Conservation (phyloP, 2,797 vertebrate species). For the Tiaroga cobitis region DNA sequence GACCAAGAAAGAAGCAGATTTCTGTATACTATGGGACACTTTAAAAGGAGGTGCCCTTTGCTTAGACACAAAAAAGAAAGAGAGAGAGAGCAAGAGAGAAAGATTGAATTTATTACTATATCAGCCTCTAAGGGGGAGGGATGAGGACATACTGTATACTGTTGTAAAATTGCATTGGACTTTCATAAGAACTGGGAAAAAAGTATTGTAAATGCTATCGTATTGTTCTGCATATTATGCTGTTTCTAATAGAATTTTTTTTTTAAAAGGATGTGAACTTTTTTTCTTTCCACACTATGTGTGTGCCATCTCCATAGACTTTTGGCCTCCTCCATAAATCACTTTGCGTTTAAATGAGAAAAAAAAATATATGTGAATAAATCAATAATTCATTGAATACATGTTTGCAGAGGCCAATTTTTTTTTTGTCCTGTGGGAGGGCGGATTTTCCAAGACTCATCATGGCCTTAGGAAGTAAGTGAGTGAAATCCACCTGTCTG, state of each 20-base stretch:
- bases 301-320: constrained; percentile 93
- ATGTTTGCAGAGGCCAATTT: constrained; percentile 83
- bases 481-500: constrained; percentile 33
- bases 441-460: constrained; percentile 61
- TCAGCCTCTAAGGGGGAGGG: constrained; percentile 87
- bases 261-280: constrained; percentile 98
- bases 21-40: constrained; percentile 89
- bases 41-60: constrained; percentile 86
- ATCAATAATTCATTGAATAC: constrained; percentile 70
- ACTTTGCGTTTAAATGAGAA: constrained; percentile 82
- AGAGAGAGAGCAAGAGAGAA: constrained; percentile 59
- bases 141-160: constrained; percentile 93
- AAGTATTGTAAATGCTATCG: constrained; percentile 99
- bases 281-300: constrained; percentile 97
- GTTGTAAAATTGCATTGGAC: constrained; percentile 94
- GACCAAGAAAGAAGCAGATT: constrained; percentile 87
- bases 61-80: constrained; percentile 47
- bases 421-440: constrained; percentile 77
- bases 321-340: constrained; percentile 89
- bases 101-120: constrained; percentile 79
- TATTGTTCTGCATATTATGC: constrained; percentile 99
- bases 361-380: constrained; percentile 68
- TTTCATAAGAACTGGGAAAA: constrained; percentile 95
- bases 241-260: constrained; percentile 99
- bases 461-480: constrained; percentile 10